These are phyloP conservation scores for Oncorhynchus nerka DNA, from an alignment of 2,113 vertebrate genomes.

Conservation along the genomic window DNA sequence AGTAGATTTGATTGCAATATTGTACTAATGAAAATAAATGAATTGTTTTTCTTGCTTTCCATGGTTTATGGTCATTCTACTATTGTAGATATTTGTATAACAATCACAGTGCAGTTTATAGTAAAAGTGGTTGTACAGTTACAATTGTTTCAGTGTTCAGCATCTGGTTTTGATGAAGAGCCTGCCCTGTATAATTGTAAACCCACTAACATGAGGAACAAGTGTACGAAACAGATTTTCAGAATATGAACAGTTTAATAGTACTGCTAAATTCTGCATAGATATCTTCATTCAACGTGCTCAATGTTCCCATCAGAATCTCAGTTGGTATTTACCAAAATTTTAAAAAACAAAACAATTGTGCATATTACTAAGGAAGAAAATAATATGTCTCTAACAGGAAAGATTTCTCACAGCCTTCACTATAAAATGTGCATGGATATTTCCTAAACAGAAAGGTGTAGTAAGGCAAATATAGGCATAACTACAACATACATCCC, in stretches of 20 bases:
- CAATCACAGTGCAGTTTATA: background rate
- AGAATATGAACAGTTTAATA: no score
- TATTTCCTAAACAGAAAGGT: constrained; percentile 5
- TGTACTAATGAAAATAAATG: background rate
- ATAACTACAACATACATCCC: constrained; percentile 36
- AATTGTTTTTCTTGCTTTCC: background rate
- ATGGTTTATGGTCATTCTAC: background rate
- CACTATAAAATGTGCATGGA: no score
- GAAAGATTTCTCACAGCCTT: no score
- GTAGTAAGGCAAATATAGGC: constrained; percentile 60
- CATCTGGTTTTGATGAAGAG: no score
- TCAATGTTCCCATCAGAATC: background rate
- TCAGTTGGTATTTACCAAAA: background rate
- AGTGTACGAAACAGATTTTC: background rate
- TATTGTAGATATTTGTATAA: background rate
- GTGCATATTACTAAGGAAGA: background rate
- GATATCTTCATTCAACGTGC: background rate
- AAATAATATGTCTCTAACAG: background rate
- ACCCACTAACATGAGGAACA: no score
- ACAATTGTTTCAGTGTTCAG: no score
- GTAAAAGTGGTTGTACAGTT: background rate
- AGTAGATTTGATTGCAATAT: background rate
- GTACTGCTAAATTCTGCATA: background rate
- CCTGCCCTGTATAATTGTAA: no score
- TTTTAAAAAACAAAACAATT: no score